Evolutionary conservation across 2,888 invertebrate species (phyloP).

Genomic region (Dermolepida albohirtum): DNA sequence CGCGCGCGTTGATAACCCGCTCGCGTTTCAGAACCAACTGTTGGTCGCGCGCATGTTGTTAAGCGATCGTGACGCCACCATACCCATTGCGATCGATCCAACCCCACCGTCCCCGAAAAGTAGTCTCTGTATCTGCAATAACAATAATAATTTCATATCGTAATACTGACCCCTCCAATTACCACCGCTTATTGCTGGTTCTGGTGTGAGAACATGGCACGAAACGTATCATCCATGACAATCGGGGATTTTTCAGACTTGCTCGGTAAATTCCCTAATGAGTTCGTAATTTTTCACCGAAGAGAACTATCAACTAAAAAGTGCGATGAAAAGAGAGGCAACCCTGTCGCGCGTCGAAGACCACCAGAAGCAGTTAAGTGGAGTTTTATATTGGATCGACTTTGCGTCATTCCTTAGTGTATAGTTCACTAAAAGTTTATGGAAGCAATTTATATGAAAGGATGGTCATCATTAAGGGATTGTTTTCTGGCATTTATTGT

Average conservation of each 20-base stretch:
- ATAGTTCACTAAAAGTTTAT: too few species aligned
- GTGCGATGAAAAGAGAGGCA: not conserved
- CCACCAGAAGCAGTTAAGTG: conserved; percentile 4
- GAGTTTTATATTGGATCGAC: not conserved
- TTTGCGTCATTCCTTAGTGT: not conserved
- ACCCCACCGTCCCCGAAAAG: conserved; percentile 39
- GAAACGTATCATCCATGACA: conserved; percentile 3
- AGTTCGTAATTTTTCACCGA: not conserved
- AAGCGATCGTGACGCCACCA: conserved; percentile 53
- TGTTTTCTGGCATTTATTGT: too few species aligned
- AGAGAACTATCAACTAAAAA: not conserved
- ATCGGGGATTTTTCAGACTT: conserved; percentile 4
- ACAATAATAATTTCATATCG: conserved; percentile 37
- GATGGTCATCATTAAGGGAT: too few species aligned
- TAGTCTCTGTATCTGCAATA: conserved; percentile 32
- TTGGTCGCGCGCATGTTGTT: conserved; percentile 58
- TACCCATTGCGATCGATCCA: conserved; percentile 42
- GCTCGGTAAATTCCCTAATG: too few species aligned
- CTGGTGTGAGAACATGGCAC: not conserved
- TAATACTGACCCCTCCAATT: conserved; percentile 12
- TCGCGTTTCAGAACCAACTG: conserved; percentile 64
- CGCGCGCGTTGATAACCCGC: conserved; percentile 49
- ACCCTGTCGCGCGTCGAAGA: not conserved
- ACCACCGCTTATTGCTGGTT: conserved; percentile 4
- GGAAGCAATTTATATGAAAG: too few species aligned